These are phyloP conservation scores for Siniperca obscura DNA, from an alignment of 2,797 vertebrate species.

Conservation along the genomic window DNA sequence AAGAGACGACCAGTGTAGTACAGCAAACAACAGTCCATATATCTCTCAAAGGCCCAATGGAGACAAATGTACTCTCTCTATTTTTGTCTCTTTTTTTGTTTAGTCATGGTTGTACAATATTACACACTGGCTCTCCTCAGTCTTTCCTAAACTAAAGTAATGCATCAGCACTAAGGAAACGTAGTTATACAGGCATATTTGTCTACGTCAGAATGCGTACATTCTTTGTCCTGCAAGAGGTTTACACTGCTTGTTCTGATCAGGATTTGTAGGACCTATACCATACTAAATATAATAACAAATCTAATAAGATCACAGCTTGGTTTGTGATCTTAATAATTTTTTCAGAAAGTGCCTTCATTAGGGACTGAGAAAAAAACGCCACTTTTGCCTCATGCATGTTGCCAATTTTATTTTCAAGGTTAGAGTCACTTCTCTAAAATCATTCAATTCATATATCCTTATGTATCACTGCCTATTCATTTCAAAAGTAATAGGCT, in stretches of 20 bases:
- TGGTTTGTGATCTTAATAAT: neutral
- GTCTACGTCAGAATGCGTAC: neutral
- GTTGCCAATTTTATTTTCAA: constrained; percentile 18
- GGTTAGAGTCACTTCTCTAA: constrained; percentile 19
- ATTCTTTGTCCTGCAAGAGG: neutral
- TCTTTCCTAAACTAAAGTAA: constrained; percentile 17
- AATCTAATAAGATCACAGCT: neutral
- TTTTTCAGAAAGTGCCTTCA: neutral
- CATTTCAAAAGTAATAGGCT: constrained; percentile 12
- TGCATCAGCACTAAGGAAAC: constrained; percentile 16
- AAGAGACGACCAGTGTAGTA: constrained; percentile 41
- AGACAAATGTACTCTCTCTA: constrained; percentile 48
- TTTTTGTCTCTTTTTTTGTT: constrained; percentile 32
- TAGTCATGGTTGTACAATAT: constrained; percentile 22
- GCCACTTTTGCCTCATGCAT: neutral
- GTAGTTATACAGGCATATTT: neutral
- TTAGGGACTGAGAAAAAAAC: neutral
- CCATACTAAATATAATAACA: neutral
- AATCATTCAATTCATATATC: constrained; percentile 30
- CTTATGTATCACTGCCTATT: constrained; percentile 7
- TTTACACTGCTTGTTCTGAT: neutral
- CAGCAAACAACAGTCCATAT: constrained; percentile 41
- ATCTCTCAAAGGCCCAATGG: constrained; percentile 47
- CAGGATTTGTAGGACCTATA: neutral
- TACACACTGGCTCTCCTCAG: neutral